A percentile compares a stretch with the other conserved stretches of the same genome.
phyloP scores from a whole-genome alignment of 2,113 vertebrate species.

The Gasterosteus aculeatus region DNA sequence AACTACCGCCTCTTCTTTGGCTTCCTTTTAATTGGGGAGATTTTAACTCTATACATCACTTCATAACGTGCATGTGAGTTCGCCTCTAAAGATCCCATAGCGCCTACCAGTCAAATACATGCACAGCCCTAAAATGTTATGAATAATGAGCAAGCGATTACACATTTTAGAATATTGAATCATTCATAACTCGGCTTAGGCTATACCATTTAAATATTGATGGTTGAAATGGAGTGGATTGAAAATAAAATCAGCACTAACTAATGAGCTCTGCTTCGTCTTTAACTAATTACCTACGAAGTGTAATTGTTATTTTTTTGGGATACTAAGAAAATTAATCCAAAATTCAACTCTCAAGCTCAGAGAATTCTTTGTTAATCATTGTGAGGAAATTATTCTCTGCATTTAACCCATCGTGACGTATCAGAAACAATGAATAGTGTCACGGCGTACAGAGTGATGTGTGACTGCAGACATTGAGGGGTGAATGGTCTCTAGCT shows the following conservation, averaged over 20 bases:
- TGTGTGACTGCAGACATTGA: neutral
- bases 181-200: conserved; percentile 37
- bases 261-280: neutral
- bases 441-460: neutral
- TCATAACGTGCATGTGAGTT: neutral
- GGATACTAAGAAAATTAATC: too few relatives aligned
- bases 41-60: neutral
- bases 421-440: too few relatives aligned
- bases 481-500: conserved; percentile 46
- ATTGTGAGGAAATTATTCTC: too few relatives aligned
- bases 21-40: neutral
- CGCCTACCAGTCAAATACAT: conserved; percentile 2
- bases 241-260: neutral
- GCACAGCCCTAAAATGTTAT: conserved; percentile 9
- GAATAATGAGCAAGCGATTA: conserved; percentile 24
- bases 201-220: conserved; percentile 34
- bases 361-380: too few relatives aligned
- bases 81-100: neutral
- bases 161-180: conserved; percentile 34
- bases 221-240: neutral
- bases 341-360: too few relatives aligned
- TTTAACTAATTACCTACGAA: neutral
- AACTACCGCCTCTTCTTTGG: neutral
- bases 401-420: too few relatives aligned
- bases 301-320: too few relatives aligned